Evolutionary conservation across 2,888 invertebrate genomes (phyloP), one percentile per base, ranked within the genome.

Genomic region (Silvanus unidentatus): DNA sequence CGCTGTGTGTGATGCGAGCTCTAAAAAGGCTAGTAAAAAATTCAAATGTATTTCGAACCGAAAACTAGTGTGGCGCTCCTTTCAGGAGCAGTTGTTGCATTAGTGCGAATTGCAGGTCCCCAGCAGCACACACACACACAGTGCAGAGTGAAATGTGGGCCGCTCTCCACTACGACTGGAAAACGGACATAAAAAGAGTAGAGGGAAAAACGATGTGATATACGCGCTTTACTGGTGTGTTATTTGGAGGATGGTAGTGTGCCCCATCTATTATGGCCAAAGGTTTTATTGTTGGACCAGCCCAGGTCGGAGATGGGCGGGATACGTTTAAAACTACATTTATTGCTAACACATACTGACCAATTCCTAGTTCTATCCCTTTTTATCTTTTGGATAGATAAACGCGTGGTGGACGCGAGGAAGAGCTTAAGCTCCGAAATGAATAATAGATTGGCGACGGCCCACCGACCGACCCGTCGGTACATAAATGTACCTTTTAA

Each of bases 231-330:
- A 50, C 47, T 49, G 28, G 37, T 37, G 42, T 44, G 47, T 47
- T 47, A 47, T 50, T 50, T 50, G 50, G 47, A n/a, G n/a, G n/a
- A 50, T 45, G 50, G 50, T 50, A 37, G 37, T 37, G 37, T 3
- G 32, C 32, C 60, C 60, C 64, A 64, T 65, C 62, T 62, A 64
- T 67, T 67, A 66, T 56, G 55, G 61, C 61, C 64, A 59, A 59
- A 60, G 64, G 63, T 66, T 66, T 64, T 63, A 64, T 64, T 63
- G 62, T 63, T 63, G 58, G 62, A 55, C 60, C 64, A 54, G 59
- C 63, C 60, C 62, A 59, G 62, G 62, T 62, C 63, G 58, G 34
- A 16, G 39, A 37, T 42, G 42, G 45, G 45, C 45, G 45, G 38
- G 39, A 30, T 32, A 32, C 41, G 35, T 36, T 39, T 45, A 45